Percentiles rank a stretch among this genome's conserved stretches.
phyloP scores from a whole-genome alignment of 2,888 invertebrate genomes.

The Theristus sp. region DNA sequence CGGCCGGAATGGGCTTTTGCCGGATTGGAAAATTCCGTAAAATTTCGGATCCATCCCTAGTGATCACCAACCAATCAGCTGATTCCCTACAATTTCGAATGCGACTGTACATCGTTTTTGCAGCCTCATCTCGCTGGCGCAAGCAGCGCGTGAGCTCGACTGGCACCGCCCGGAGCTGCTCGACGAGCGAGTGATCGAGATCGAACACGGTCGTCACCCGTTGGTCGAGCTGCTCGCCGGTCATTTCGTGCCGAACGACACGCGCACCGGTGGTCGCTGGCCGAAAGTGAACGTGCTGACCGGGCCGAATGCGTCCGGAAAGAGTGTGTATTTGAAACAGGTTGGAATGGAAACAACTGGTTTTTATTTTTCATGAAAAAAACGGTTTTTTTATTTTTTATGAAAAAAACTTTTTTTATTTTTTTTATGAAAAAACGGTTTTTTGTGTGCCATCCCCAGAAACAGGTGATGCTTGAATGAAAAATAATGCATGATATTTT shows the following conservation, averaged over 20 bases:
- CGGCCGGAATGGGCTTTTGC: too few relatives aligned
- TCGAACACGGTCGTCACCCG: constrained; percentile 44
- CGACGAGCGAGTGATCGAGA: constrained; percentile 29
- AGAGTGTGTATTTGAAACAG: constrained; percentile 75
- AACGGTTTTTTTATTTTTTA: too few relatives aligned
- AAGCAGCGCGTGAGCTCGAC: constrained; percentile 44
- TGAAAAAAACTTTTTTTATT: too few relatives aligned
- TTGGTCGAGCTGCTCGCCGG: constrained; percentile 44
- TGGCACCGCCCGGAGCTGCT: constrained; percentile 48
- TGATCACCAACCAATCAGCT: too few relatives aligned
- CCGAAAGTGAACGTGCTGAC: constrained; percentile 54
- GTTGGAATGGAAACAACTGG: constrained; percentile 22
- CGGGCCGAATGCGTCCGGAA: constrained; percentile 77
- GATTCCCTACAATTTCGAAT: too few relatives aligned
- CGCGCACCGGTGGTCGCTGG: constrained; percentile 8
- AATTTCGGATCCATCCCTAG: too few relatives aligned
- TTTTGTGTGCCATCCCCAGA: too few relatives aligned
- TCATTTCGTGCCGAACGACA: constrained; percentile 18
- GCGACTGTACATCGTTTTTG: too few relatives aligned
- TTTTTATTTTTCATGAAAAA: neutral
- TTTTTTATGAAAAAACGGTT: too few relatives aligned
- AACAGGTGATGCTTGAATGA: too few relatives aligned
- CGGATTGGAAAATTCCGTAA: too few relatives aligned
- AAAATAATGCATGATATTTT: too few relatives aligned
- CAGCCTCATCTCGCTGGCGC: constrained; percentile 49